Conservation (phyloP, 1,140 invertebrate species). For the Solenopsis invicta region DNA sequence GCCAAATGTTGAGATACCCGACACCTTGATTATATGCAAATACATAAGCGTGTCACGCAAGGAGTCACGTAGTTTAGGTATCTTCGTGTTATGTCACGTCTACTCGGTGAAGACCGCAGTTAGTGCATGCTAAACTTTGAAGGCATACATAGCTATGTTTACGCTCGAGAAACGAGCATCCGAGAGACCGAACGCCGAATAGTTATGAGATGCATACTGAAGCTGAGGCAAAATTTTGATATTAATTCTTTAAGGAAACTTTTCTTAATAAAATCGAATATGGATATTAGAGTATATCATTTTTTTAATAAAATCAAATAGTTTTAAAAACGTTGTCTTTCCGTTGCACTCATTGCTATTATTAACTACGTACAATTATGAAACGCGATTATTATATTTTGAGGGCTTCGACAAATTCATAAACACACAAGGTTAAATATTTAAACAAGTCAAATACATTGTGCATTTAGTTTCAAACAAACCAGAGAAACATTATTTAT, state of each 20-base stretch:
- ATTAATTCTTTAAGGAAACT: slow-evolving; percentile 24
- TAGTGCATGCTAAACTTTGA: slow-evolving; percentile 63
- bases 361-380: not conserved
- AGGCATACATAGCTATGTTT: slow-evolving; percentile 55
- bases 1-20: slow-evolving; percentile 11
- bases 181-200: slow-evolving; percentile 53
- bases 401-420: too few species aligned
- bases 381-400: too few species aligned
- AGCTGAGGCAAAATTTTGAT: slow-evolving; percentile 30
- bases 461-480: not conserved
- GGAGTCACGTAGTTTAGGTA: slow-evolving; percentile 55
- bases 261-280: not conserved
- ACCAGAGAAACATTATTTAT: not conserved
- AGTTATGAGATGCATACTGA: slow-evolving; percentile 38
- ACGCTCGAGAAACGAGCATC: slow-evolving; percentile 56
- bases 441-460: not conserved
- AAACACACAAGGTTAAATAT: not conserved
- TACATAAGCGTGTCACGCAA: slow-evolving; percentile 50
- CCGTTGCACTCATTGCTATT: not conserved
- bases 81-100: slow-evolving; percentile 58
- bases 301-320: not conserved
- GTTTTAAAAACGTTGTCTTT: not conserved
- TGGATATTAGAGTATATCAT: not conserved
- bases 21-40: slow-evolving; percentile 48
- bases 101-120: slow-evolving; percentile 58